Percentiles rank a stretch among this genome's conserved stretches.
These are phyloP conservation scores for Nycteola revayana DNA, from an alignment of 2,888 invertebrate genomes.

Conservation along the genomic window DNA sequence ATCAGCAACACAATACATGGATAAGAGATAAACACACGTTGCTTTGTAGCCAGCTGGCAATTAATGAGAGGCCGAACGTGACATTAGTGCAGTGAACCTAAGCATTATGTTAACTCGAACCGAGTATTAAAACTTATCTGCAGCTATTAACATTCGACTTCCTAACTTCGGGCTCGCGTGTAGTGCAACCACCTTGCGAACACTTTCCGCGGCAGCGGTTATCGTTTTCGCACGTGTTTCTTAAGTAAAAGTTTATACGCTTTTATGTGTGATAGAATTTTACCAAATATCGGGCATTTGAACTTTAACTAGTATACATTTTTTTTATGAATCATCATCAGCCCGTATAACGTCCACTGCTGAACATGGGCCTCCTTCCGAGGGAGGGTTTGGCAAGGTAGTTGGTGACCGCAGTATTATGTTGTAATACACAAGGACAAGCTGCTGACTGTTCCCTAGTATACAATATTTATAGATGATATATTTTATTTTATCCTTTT, in stretches of 20 bases:
- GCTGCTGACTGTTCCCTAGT: no score
- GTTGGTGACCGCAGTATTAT: no score
- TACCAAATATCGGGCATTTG: no score
- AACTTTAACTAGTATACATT: no score
- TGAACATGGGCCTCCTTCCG: no score
- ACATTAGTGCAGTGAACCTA: slow-evolving; percentile 75
- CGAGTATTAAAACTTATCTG: slow-evolving; percentile 79
- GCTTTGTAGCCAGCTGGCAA: slow-evolving; percentile 65
- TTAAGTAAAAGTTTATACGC: slow-evolving; percentile 13
- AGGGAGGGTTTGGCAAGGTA: no score
- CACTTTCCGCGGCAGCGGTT: slow-evolving; percentile 28
- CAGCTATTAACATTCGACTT: slow-evolving; percentile 77
- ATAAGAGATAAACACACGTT: slow-evolving; percentile 62
- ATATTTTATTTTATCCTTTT: no score
- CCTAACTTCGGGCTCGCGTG: slow-evolving; percentile 63
- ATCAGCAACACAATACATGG: slow-evolving; percentile 33
- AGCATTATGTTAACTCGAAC: slow-evolving; percentile 66
- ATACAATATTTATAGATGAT: no score
- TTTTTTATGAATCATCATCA: no score
- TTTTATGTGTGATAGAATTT: no score
- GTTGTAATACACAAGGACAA: no score
- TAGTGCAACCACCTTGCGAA: slow-evolving; percentile 33
- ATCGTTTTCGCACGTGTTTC: slow-evolving; percentile 33
- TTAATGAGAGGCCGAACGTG: slow-evolving; percentile 79
- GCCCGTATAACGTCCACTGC: no score